Evolutionary conservation across 1,140 invertebrate genomes (phyloP).

Genomic region (Rhopalosiphum padi): DNA sequence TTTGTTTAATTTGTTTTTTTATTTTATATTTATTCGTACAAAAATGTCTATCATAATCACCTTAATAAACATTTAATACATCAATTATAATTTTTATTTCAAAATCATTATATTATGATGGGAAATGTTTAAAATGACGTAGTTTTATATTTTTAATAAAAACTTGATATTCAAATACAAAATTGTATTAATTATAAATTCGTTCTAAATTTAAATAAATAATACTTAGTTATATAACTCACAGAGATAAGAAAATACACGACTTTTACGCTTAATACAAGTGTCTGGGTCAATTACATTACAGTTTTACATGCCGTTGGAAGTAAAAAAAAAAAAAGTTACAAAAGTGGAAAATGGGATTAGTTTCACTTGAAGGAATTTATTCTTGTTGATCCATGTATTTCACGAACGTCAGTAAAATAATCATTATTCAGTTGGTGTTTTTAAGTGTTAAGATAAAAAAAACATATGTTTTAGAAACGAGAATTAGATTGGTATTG

Average conservation of each 20-base stretch:
- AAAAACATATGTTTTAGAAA: background rate
- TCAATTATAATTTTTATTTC: background rate
- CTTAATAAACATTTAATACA: background rate
- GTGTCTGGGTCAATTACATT: constrained; percentile 1
- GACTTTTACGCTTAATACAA: background rate
- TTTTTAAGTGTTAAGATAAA: constrained; percentile 15
- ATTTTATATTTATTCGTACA: background rate
- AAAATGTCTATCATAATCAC: background rate
- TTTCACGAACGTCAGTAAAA: background rate
- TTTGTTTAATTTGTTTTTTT: background rate
- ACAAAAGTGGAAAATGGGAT: background rate
- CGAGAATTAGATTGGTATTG: background rate
- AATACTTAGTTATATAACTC: background rate
- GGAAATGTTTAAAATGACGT: background rate
- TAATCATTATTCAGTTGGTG: constrained; percentile 11
- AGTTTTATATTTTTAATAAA: background rate
- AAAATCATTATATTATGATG: background rate
- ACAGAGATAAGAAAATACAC: background rate
- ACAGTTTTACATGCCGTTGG: background rate
- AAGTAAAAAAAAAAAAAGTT: constrained; percentile 32
- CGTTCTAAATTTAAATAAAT: background rate
- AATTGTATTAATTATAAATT: background rate
- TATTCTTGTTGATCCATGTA: constrained; percentile 13
- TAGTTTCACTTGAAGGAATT: constrained; percentile 27
- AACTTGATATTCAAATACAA: background rate